Percentiles rank a stretch among this genome's conserved stretches.
These are phyloP conservation scores for Choreutis nemorana DNA, from an alignment of 2,888 invertebrate genomes.

Conservation along the genomic window DNA sequence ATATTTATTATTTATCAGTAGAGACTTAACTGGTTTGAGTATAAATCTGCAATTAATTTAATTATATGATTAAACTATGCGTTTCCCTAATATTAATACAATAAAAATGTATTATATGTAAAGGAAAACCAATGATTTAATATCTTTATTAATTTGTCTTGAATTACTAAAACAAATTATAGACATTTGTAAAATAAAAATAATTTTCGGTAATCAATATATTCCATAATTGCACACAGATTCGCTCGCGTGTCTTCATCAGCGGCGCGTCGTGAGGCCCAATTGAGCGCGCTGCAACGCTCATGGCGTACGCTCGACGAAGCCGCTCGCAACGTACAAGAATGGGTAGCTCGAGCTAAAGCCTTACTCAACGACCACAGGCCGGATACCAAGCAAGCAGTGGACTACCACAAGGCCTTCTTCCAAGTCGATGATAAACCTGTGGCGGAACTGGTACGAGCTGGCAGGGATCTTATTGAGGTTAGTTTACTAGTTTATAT, in stretches of 20 bases:
- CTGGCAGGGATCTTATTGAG: conserved; percentile 78
- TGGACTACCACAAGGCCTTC: conserved; percentile 86
- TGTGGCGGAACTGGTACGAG: conserved; percentile 79
- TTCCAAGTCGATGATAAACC: conserved; percentile 89
- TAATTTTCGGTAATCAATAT: neutral
- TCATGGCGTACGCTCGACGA: conserved; percentile 87
- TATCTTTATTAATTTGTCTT: no score
- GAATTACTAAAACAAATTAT: neutral
- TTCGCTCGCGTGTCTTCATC: conserved; percentile 81
- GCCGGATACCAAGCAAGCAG: conserved; percentile 79
- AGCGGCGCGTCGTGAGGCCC: conserved; percentile 79
- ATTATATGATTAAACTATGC: no score
- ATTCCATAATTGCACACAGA: conserved; percentile 21
- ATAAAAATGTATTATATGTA: no score
- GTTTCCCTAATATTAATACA: no score
- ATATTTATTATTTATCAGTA: no score
- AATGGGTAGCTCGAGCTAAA: conserved; percentile 89
- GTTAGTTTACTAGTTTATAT: conserved; percentile 25
- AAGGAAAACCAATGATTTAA: no score
- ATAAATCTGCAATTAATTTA: no score
- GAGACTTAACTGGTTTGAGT: no score
- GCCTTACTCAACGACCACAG: conserved; percentile 80
- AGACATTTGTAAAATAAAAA: neutral
- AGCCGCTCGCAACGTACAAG: conserved; percentile 80
- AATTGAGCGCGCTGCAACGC: conserved; percentile 78